phyloP scores from a whole-genome alignment of 2,797 vertebrate species.

The Rhinoraja longicauda region DNA sequence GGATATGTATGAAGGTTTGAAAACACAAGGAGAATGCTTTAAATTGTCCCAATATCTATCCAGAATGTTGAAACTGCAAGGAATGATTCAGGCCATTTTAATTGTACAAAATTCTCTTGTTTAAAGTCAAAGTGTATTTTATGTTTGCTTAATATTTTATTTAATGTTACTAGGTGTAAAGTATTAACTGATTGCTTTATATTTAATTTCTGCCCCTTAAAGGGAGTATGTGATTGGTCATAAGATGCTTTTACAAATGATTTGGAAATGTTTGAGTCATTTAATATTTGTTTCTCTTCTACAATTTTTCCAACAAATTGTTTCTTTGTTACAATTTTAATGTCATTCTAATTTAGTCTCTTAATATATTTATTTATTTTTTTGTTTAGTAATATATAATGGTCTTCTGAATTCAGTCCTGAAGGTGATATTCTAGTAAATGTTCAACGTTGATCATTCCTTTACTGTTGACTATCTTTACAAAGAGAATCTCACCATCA shows the following conservation, averaged over 20 bases:
- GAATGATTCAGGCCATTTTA: constrained; percentile 18
- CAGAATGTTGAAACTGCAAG: constrained; percentile 6
- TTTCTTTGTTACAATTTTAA: constrained; percentile 16
- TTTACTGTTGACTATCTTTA: constrained; percentile 28
- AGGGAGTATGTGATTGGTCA: constrained; percentile 13
- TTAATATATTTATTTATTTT: not conserved
- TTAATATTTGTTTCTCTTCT: constrained; percentile 5
- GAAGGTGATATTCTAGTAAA: constrained; percentile 11
- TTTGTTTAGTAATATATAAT: not conserved
- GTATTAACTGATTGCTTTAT: not conserved
- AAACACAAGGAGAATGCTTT: constrained; percentile 12
- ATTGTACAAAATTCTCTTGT: not conserved
- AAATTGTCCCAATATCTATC: constrained; percentile 28
- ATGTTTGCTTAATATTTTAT: constrained; percentile 20
- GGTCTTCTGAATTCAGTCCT: not conserved
- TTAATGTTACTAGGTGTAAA: not conserved
- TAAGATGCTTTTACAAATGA: constrained; percentile 14
- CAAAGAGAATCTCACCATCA: not conserved
- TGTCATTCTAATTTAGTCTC: constrained; percentile 10
- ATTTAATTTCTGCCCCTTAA: constrained; percentile 7
- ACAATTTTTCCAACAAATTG: constrained; percentile 4
- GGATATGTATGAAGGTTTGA: constrained; percentile 74
- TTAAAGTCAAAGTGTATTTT: constrained; percentile 24
- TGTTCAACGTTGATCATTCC: constrained; percentile 25
- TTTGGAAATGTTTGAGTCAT: not conserved